These are phyloP conservation scores for Tursiops truncatus DNA, from an alignment of 2,113 vertebrate species.

Conservation along the genomic window DNA sequence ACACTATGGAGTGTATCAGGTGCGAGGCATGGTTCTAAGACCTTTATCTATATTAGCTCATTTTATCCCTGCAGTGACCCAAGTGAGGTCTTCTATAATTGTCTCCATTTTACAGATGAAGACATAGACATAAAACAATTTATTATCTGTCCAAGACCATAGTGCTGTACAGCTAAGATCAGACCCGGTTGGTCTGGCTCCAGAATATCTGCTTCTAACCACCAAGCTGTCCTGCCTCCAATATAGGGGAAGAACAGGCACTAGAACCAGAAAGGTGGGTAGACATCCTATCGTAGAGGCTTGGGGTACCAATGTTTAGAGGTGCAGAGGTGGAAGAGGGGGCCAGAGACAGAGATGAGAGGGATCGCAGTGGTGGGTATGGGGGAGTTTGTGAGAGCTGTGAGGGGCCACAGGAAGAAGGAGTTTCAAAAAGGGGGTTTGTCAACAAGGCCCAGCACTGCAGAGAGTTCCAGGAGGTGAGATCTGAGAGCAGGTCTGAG, in stretches of 20 bases:
- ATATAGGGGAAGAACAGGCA: not conserved
- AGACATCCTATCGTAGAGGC: not conserved
- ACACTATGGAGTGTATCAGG: not conserved
- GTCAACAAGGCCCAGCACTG: not conserved
- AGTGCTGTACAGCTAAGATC: not conserved
- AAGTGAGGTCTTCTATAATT: not conserved
- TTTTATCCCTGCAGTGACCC: not conserved
- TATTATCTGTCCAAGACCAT: not conserved
- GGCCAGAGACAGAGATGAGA: not conserved
- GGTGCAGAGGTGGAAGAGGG: not conserved
- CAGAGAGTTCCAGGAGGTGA: not conserved
- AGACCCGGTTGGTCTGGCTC: not conserved
- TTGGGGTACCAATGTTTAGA: not conserved
- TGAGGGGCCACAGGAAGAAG: not conserved
- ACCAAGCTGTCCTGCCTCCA: not conserved
- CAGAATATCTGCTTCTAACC: not conserved
- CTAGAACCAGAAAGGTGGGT: not conserved
- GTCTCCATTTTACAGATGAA: conserved; percentile 14
- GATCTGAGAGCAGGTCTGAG: not conserved
- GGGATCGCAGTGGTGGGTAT: not conserved
- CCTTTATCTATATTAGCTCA: not conserved
- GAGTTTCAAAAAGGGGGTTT: not conserved
- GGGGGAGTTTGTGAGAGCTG: not conserved
- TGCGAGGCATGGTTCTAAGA: not conserved
- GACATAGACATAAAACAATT: not conserved